Evolutionary conservation across 1,140 invertebrate genomes (phyloP).

Genomic region (Drosophila micromelanica): DNA sequence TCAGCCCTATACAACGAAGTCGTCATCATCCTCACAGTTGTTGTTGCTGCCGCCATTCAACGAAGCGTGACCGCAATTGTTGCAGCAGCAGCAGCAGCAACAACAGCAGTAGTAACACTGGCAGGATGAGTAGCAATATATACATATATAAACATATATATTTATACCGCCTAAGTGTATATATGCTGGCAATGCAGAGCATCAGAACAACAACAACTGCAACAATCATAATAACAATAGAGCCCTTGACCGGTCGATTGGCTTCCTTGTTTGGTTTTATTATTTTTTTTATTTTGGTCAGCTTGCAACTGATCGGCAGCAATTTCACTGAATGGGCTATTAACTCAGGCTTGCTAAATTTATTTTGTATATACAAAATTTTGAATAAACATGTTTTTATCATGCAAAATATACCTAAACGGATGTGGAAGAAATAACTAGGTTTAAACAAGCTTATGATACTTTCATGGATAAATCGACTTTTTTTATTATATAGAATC

Average conservation of each 20-base stretch:
- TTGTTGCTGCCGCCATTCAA: slow-evolving; percentile 38
- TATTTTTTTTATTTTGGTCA: neutral
- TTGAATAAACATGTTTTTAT: too few species aligned
- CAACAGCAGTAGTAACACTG: slow-evolving; percentile 19
- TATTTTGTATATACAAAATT: too few species aligned
- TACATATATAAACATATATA: neutral
- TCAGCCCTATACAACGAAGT: slow-evolving; percentile 66
- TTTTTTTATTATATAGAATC: too few species aligned
- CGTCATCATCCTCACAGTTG: slow-evolving; percentile 42
- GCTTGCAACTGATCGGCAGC: neutral
- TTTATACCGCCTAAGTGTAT: slow-evolving; percentile 11
- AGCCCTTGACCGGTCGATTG: slow-evolving; percentile 46
- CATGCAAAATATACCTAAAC: too few species aligned
- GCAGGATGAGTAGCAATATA: slow-evolving; percentile 46
- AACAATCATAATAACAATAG: slow-evolving; percentile 33
- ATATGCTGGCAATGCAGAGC: slow-evolving; percentile 8
- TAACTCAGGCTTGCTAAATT: too few species aligned
- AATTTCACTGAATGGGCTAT: neutral
- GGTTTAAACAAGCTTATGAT: too few species aligned
- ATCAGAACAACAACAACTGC: slow-evolving; percentile 10
- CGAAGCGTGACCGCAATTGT: slow-evolving; percentile 76
- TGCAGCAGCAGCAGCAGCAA: slow-evolving; percentile 41
- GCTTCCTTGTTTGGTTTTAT: slow-evolving; percentile 15
- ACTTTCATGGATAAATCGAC: too few species aligned
- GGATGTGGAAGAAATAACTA: too few species aligned